Evolutionary conservation across 2,113 vertebrate species (phyloP).

Genomic region (Diphyllodes magnificus): DNA sequence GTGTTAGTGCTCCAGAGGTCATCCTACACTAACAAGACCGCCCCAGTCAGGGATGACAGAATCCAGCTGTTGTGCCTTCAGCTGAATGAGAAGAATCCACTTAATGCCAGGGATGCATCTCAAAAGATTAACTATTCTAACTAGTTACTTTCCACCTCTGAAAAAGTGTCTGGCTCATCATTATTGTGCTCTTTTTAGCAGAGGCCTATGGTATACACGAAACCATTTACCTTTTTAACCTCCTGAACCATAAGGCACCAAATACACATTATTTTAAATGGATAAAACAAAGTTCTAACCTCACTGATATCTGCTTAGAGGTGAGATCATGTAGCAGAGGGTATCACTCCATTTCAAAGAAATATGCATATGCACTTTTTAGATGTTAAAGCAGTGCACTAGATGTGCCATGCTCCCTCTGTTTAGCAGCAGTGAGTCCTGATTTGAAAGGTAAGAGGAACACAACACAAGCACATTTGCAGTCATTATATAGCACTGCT

Average conservation of each 20-base stretch:
- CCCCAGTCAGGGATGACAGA: constrained; percentile 85
- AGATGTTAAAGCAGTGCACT: background rate
- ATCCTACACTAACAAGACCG: constrained; percentile 90
- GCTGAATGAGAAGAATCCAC: constrained; percentile 68
- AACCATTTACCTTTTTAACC: constrained; percentile 79
- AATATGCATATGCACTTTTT: background rate
- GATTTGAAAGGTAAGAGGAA: background rate
- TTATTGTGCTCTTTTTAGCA: constrained; percentile 43
- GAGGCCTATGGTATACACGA: constrained; percentile 33
- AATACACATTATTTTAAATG: constrained; percentile 15
- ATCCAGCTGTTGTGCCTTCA: constrained; percentile 81
- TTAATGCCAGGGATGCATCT: constrained; percentile 68
- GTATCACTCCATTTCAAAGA: background rate
- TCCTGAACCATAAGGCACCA: constrained; percentile 46
- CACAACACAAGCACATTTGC: fast-evolving
- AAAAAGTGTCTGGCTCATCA: constrained; percentile 56
- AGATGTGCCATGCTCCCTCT: background rate
- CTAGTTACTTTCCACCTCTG: constrained; percentile 64
- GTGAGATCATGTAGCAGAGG: background rate
- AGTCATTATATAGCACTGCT: background rate
- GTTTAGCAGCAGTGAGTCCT: background rate
- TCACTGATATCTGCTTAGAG: background rate
- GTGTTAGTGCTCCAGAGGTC: constrained; percentile 88
- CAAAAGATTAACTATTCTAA: constrained; percentile 65
- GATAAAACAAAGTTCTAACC: background rate